These are phyloP conservation scores for Neuroterus valhalla DNA, from an alignment of 1,140 invertebrate species.

Conservation along the genomic window DNA sequence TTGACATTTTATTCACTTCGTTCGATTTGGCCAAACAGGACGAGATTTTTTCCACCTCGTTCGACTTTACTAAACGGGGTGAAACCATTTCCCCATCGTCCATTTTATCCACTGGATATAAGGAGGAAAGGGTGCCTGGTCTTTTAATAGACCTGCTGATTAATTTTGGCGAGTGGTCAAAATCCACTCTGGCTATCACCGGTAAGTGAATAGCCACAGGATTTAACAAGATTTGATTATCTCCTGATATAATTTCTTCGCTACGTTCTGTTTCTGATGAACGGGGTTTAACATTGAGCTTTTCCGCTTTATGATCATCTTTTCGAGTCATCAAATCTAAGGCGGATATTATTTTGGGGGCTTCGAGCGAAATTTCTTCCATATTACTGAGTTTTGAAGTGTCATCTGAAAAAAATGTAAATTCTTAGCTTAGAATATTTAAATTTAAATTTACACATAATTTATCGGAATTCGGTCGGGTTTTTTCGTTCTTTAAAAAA, in stretches of 20 bases:
- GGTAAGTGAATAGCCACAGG: slow-evolving; percentile 53
- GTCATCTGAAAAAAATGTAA: not conserved
- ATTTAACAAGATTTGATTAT: slow-evolving; percentile 55
- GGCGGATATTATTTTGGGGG: slow-evolving; percentile 23
- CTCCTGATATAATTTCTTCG: slow-evolving; percentile 48
- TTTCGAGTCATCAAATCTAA: slow-evolving; percentile 30
- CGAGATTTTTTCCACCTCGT: slow-evolving; percentile 26
- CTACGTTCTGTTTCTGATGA: slow-evolving; percentile 2
- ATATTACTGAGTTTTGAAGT: slow-evolving; percentile 11
- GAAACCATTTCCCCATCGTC: too few species aligned
- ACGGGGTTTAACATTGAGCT: not conserved
- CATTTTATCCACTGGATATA: not conserved
- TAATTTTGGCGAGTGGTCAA: slow-evolving; percentile 39
- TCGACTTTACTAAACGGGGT: not conserved
- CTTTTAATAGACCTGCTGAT: slow-evolving; percentile 16
- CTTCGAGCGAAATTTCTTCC: slow-evolving; percentile 33
- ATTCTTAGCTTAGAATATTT: too few species aligned
- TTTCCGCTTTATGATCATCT: slow-evolving; percentile 30
- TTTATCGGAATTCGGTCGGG: too few species aligned
- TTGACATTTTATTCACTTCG: not conserved
- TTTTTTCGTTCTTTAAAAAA: too few species aligned
- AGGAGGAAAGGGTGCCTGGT: not conserved
- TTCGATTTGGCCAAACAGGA: not conserved
- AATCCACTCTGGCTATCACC: slow-evolving; percentile 54
- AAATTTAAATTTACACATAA: too few species aligned